Conservation (phyloP, 2,113 vertebrate species). For the Australoheros scitulus region DNA sequence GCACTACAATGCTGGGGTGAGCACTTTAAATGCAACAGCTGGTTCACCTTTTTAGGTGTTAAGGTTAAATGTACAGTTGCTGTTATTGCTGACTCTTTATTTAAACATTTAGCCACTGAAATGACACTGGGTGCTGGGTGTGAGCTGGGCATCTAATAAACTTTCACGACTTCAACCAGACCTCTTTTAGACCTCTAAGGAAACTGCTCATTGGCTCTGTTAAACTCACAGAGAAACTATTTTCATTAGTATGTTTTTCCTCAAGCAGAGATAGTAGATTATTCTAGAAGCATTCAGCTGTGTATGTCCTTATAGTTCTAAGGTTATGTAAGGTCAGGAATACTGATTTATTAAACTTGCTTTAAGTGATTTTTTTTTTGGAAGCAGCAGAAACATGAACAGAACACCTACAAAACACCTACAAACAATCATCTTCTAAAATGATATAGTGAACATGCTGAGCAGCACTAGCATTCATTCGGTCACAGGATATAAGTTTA, state of each 20-base stretch:
- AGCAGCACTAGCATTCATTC: neutral
- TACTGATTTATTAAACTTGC: neutral
- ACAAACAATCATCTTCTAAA: neutral
- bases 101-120: neutral
- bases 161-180: neutral
- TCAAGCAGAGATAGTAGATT: neutral
- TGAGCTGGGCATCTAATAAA: neutral
- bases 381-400: neutral
- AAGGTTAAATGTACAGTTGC: neutral
- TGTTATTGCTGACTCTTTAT: neutral
- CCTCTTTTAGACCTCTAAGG: neutral
- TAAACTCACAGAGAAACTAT: neutral
- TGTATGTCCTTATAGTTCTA: neutral
- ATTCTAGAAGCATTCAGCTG: neutral
- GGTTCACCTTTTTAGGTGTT: neutral
- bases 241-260: neutral
- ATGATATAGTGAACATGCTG: neutral
- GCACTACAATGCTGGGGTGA: neutral
- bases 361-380: neutral
- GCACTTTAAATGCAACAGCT: neutral
- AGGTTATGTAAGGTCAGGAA: neutral
- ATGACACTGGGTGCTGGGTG: neutral
- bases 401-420: neutral
- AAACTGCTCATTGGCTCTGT: neutral
- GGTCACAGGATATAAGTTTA: too few species aligned